Base-by-base conservation (phyloP, 2,113 vertebrate species). In the Choloepus hoffmanni region DNA sequence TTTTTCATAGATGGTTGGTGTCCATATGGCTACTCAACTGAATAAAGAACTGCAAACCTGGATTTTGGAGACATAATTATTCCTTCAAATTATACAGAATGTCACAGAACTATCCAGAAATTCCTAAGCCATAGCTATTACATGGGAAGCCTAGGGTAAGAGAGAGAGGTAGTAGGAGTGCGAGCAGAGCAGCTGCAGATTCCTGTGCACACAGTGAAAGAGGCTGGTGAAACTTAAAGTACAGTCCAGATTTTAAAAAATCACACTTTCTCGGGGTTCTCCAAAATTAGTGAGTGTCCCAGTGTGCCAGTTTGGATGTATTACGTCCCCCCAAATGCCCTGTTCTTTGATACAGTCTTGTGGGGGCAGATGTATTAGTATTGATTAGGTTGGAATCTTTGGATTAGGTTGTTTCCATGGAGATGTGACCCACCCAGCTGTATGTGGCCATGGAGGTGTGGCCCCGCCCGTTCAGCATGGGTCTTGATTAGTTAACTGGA, bases 31-130 rank as follows among this genome's bases (percentile, higher is more conserved):
- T 95, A 58, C 58, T 96, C 33, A 74, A 1, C 62, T 79, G 70
- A 96, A 62, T 90, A 89, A 92, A 84, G 79, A 89, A 60, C 24
- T 93, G 0, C 72, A 58, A 89, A 89, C 55, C 96, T 97, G 95
- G 97, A 97, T 98, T 96, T 92, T 97, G 90, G 96, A 98, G 96
- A 97, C 76, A 96, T 98, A 95, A 45, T 45, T 95, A 79, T 90
- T 92, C 89, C 93, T 98, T 98, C 92, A 97, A 43, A 81, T 97
- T 97, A 53, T 28, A 50, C n/a, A 83, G 72, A 88, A 8, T 67
- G 55, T 91, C 79, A 81, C 40, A 45, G 43, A 45, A 45, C 4
- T 45, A 45, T 89, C 92, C 73, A 81, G 86, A 96, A 65, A 93
- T 60, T 97, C 78, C 81, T 95, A 94, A 95, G 94, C 94, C 95